Conservation (phyloP, 2,113 vertebrate species). For the Laterallus jamaicensis region DNA sequence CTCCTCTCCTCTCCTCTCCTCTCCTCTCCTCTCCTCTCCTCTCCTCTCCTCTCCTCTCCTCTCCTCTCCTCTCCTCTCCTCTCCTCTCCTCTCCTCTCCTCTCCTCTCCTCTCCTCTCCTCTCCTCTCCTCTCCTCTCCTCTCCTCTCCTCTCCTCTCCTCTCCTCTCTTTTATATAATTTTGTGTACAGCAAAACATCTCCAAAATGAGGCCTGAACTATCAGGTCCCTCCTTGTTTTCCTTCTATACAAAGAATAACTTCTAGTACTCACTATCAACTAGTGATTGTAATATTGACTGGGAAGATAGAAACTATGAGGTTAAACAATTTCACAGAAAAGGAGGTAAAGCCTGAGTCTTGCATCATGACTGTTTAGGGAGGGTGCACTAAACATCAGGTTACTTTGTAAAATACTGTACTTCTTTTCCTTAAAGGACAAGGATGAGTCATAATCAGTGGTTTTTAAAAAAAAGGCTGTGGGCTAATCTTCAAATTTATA, state of each 20-base stretch:
- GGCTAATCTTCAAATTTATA: neutral
- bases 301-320: neutral
- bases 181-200: neutral
- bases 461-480: neutral
- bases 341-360: neutral
- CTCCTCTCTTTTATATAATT: neutral
- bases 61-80: neutral
- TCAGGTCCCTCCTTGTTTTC: neutral
- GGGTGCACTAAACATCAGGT: neutral
- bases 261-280: neutral
- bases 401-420: neutral
- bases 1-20: no score
- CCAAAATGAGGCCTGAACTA: neutral
- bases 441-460: neutral
- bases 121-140: neutral
- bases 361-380: neutral
- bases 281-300: neutral
- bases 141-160: neutral
- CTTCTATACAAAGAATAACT: neutral
- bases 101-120: no score
- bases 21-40: neutral
- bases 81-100: no score
- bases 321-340: neutral
- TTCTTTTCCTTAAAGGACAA: neutral
- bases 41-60: neutral